Evolutionary conservation across 30 jellyfish, hydroid and myxozoan species (phyloP), one percentile per base, ranked within the genome.

Genomic region (Aurelia coerulea): DNA sequence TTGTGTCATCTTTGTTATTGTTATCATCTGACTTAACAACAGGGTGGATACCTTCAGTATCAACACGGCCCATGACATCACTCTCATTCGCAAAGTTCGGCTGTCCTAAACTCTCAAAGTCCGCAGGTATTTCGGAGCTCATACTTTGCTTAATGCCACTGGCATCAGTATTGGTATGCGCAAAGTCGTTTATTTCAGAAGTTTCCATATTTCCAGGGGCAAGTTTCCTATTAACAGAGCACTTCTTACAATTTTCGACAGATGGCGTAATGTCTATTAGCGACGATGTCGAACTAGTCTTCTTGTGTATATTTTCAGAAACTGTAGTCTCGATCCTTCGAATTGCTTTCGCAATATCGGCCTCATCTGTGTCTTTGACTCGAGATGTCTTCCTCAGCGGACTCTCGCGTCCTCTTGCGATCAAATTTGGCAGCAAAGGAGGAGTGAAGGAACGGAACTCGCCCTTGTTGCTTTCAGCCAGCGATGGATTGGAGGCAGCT

Each of bases 251-350:
- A 23, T 23, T 41, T 19, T 52, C 73, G 4, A 68, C 53, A 52
- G 79, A 73, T 32, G 93, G 52, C 41, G 88, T 73, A 18, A 58
- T 18, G 52, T 64, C 84, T 2, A 46, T 46, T 59, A 84, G 31
- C 64, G 93, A 53, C 16, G 46, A 42, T 10, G 67, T 69, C 12
- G 92, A 83, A 68, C 73, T 79, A 10, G 88, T 84, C 68, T 74
- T 82, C 88, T 39, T 81, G 34, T 49, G 64, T 56, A 90, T 90
- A n/a, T 84, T 70, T 63, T 83, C 87, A 10, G 97, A 78, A 31
- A 90, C 97, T 9, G 91, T 68, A 39, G 67, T 78, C 80, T 90
- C 97, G 37, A 90, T 90, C 62, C 86, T 83, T 70, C 94, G 76
- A 54, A 90, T 90, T 10, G 94, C 97, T 52, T 81, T 68, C 2